Base-by-base conservation (phyloP, 1,140 invertebrate genomes). In the Brachionus koreanus region DNA sequence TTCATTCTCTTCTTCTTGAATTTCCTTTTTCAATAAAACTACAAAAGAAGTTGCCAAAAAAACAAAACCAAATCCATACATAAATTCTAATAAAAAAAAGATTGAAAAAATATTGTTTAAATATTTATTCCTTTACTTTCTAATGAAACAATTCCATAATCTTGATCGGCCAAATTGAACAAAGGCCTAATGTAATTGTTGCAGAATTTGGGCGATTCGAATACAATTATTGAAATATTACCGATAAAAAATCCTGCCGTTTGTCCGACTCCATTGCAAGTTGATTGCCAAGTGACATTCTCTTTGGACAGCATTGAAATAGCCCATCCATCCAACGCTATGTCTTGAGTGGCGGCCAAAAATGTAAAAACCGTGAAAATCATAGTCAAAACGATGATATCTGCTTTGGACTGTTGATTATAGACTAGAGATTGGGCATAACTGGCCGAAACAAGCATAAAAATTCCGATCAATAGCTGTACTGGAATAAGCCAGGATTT, bases 221-320 rank as follows among this genome's bases (percentile, higher is more conserved):
- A 88, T 0, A 96, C 95, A 85, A 99, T 92, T 87, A 99, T 99
- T 12, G 98, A 89, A 5, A 98, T 95, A 90, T 98, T 98, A 43
- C 98, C 97, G 1, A 99, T 88, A 86, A 98, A 98, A 88, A 95
- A 98, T 1, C 98, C 98, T 81, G 95, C 94, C 0, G 97, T 99
- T 90, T 99, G 97, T n/a, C 98, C 98, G 9, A 99, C 95, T 85
- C 94, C 94, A 87, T 99, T 99, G 87, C 98, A 99, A 0, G 97
- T 98, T 10, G 96, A 98, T 7, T 97, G 97, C 90, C 98, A 96
- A n/a, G 95, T 95, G 39, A 99, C 95, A 90, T 99, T 99, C 69
- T 88, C 86, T 91, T 98, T 94, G 89, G 99, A 99, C 67, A 95
- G 43, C 39, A 65, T 65, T 67, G 79, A 52, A 33, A 82, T 37